Evolutionary conservation across 2,888 invertebrate species (phyloP), one percentile per base, ranked within the genome.

Genomic region (Gymnoscelis rufifasciata): DNA sequence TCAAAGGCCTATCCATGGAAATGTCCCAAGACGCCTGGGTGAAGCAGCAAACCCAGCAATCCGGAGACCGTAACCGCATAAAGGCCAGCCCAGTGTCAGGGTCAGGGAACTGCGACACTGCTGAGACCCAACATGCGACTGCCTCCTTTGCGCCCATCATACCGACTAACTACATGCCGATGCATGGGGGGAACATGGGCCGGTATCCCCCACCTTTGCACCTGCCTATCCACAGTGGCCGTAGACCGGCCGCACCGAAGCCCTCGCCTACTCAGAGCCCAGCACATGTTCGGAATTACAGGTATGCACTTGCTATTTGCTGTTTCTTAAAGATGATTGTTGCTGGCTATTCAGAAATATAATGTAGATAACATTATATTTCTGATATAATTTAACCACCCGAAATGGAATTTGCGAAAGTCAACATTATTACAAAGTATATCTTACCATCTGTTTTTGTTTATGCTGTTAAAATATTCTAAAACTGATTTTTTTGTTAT

Each of bases 201-300:
- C 79, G 87, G 11, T 87, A 92, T 53, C 86, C 84, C 26, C 88
- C 87, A 57, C 90, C 92, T 28, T 89, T 92, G 62, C 92, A 93
- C 60, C 79, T 87, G 62, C 90, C 92, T 27, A 89, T 92, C 61
- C 92, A 92, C 60, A 78, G 74, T 8, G 64, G 80, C 47, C 84
- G 88, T 51, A 69, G 88, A 61, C 84, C 88, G 15, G 79, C 84
- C 8, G 74, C 89, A 26, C 88, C 88, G 38, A 87, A 87, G 57
- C 88, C 77, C 59, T 90, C 87, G 67, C 90, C 86, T 59, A 89
- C 79, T 66, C 89, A 71, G 73, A 90, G 80, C 74, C 90, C 81
- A 62, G 35, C 35, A 6, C 90, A 69, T 69, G 86, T 88, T 73
- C 88, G 81, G 74, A 90, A 80, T 80, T 90, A 79, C 66, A 90